Evolutionary conservation across 2,888 invertebrate genomes (phyloP).

Genomic region (Drosophila aldrichi): DNA sequence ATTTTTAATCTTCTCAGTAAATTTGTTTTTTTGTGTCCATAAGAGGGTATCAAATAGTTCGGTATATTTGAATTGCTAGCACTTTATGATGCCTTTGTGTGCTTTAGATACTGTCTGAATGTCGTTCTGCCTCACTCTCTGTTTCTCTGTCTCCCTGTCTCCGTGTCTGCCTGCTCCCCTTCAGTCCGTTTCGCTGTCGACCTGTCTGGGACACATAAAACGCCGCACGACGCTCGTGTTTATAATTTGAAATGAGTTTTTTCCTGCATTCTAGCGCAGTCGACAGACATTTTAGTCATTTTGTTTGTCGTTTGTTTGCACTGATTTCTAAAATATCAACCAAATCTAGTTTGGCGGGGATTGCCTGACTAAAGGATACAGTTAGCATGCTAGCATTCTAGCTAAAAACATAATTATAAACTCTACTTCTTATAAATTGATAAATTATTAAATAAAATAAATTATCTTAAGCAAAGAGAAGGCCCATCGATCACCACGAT

Average conservation of each 20-base stretch:
- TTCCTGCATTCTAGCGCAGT: constrained; percentile 65
- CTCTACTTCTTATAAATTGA: too few species aligned
- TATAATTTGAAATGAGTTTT: constrained; percentile 79
- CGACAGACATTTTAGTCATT: constrained; percentile 54
- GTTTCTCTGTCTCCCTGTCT: not conserved
- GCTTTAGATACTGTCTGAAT: constrained; percentile 29
- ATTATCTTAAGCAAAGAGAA: too few species aligned
- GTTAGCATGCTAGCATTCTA: not conserved
- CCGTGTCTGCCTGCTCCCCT: not conserved
- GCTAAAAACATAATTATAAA: too few species aligned
- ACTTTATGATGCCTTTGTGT: constrained; percentile 6
- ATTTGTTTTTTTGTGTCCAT: too few species aligned
- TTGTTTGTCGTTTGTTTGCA: constrained; percentile 46
- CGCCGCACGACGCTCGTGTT: constrained; percentile 59
- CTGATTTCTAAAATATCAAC: constrained; percentile 44
- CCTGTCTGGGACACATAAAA: constrained; percentile 48
- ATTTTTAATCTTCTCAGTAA: too few species aligned
- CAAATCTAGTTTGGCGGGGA: not conserved
- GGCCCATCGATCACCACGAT: too few species aligned
- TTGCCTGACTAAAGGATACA: not conserved
- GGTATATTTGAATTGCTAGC: not conserved
- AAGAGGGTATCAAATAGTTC: constrained; percentile 17
- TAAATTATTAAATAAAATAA: too few species aligned
- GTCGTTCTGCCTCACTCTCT: constrained; percentile 6
- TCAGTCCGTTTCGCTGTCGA: constrained; percentile 14